Percentiles rank a stretch among this genome's conserved stretches.
Evolutionary conservation across 2,113 vertebrate genomes (phyloP).

Genomic region (Triplophysa rosa): DNA sequence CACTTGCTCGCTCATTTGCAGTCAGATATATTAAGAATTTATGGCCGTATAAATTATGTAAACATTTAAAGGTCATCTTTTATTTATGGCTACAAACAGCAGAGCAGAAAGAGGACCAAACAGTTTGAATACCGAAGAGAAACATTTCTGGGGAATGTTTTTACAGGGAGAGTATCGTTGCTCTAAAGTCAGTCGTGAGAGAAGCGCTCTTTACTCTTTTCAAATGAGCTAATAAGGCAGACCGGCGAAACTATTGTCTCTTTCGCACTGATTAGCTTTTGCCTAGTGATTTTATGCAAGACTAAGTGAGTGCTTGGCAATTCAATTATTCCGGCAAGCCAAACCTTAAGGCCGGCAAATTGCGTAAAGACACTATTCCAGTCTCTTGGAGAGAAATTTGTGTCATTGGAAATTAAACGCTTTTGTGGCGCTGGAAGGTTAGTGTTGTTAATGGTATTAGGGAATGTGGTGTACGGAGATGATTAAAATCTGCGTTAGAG

Average conservation of each 20-base stretch:
- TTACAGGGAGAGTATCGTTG: background rate
- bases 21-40: conserved; percentile 60
- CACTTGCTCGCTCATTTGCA: conserved; percentile 48
- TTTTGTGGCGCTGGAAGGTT: conserved; percentile 89
- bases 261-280: conserved; percentile 93
- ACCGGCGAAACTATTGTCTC: conserved; percentile 82
- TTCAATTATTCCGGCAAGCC: conserved; percentile 85
- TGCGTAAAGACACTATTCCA: conserved; percentile 84
- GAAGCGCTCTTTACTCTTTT: conserved; percentile 48
- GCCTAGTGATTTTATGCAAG: conserved; percentile 87
- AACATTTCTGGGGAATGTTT: conserved; percentile 22
- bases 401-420: conserved; percentile 96
- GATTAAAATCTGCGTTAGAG: conserved; percentile 97
- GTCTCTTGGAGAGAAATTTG: conserved; percentile 84
- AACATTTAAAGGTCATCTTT: conserved; percentile 63
- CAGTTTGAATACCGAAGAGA: conserved; percentile 51
- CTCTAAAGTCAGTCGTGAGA: conserved; percentile 12
- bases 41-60: conserved; percentile 62
- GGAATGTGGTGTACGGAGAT: conserved; percentile 78
- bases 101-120: conserved; percentile 56
- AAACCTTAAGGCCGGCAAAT: conserved; percentile 87
- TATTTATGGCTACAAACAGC: conserved; percentile 64
- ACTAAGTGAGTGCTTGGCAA: conserved; percentile 85
- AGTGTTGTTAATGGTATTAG: conserved; percentile 97
- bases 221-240: conserved; percentile 84